Evolutionary conservation across 2,113 vertebrate genomes (phyloP).

Genomic region (Leptocoma aspasia): DNA sequence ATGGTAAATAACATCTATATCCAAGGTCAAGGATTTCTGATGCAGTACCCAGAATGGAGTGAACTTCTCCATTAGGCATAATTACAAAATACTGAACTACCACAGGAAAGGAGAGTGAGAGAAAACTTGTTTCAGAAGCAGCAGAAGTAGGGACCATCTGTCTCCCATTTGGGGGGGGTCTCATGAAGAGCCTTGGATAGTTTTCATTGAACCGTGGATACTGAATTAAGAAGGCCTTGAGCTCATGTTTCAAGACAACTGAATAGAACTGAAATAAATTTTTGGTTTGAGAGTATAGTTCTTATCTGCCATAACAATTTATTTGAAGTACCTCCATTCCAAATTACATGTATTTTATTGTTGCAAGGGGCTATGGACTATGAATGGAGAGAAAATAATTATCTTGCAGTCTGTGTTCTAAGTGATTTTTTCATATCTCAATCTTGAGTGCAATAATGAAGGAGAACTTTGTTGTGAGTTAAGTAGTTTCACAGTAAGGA

Average conservation of each 20-base stretch:
- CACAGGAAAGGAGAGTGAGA: neutral
- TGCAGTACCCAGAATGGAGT: neutral
- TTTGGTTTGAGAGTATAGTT: neutral
- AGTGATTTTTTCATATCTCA: neutral
- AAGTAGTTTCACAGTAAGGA: neutral
- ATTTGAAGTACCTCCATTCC: neutral
- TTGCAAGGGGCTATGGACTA: neutral
- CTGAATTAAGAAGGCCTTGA: neutral
- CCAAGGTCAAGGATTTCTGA: neutral
- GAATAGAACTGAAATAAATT: neutral
- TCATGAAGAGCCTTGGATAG: neutral
- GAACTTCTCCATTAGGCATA: neutral
- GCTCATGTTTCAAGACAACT: neutral
- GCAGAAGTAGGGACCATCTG: neutral
- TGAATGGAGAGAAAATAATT: neutral
- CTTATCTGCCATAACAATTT: neutral
- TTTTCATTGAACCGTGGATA: neutral
- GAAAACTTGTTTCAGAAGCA: neutral
- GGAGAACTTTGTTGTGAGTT: neutral
- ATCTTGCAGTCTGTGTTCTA: neutral
- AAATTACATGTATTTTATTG: neutral
- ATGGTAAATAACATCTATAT: neutral
- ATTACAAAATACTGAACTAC: neutral
- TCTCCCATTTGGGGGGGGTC: neutral
- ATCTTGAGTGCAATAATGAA: neutral